Conservation (phyloP, 2,113 vertebrate species). For the Syngnathus floridae region DNA sequence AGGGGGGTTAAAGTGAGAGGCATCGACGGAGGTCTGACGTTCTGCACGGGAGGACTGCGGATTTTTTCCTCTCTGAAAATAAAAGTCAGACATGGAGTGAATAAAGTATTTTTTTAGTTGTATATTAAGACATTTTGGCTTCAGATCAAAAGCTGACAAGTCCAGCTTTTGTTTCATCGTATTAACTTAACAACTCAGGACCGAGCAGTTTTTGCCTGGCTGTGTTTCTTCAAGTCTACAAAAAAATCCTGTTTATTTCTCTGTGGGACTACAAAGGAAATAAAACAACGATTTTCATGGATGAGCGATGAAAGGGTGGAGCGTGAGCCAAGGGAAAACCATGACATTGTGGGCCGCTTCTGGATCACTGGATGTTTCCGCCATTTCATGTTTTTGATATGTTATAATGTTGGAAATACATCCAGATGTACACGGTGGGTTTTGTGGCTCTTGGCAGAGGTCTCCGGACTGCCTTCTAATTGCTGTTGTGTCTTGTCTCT, state of each 20-base stretch:
- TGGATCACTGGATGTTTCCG: not conserved
- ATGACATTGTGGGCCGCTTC: not conserved
- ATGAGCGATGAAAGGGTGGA: not conserved
- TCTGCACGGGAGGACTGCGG: slow-evolving; percentile 24
- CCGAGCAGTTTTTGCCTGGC: too few relatives aligned
- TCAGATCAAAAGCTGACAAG: too few relatives aligned
- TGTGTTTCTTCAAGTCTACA: not conserved
- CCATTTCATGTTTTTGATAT: not conserved
- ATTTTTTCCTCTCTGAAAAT: slow-evolving; percentile 17
- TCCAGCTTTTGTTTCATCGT: too few relatives aligned
- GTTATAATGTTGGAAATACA: not conserved
- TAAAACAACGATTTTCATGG: not conserved
- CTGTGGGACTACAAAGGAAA: not conserved
- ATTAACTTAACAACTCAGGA: too few relatives aligned
- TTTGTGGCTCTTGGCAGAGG: not conserved
- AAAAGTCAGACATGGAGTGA: not conserved
- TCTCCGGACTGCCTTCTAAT: not conserved
- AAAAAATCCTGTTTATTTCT: not conserved
- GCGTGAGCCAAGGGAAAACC: not conserved
- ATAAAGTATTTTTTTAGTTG: too few relatives aligned
- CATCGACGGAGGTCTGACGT: slow-evolving; percentile 26
- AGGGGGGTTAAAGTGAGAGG: slow-evolving; percentile 25
- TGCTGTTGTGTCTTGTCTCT: slow-evolving; percentile 7
- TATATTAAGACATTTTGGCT: too few relatives aligned
- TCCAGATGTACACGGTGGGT: not conserved